These are phyloP conservation scores for Gasterosteus aculeatus DNA, from an alignment of 2,113 vertebrate species.

Conservation along the genomic window DNA sequence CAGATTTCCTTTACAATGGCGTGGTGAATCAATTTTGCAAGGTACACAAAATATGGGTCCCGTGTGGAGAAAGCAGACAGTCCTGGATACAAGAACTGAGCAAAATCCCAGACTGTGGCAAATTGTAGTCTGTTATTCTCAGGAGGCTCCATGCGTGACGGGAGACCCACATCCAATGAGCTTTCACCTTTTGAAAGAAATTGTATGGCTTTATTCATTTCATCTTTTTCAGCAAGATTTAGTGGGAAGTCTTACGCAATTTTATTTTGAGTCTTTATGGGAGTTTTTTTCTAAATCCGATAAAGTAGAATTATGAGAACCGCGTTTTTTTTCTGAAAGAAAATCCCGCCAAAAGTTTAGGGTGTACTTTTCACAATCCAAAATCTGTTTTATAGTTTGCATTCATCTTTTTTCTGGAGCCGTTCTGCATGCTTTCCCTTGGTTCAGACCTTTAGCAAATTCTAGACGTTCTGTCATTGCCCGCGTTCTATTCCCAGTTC, in stretches of 20 bases:
- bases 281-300: not conserved
- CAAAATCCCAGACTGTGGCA: constrained; percentile 52
- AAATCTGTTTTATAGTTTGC: not conserved
- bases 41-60: constrained; percentile 45
- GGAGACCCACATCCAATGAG: constrained; percentile 20
- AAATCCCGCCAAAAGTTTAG: not conserved
- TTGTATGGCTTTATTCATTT: constrained; percentile 34
- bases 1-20: constrained; percentile 39
- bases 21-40: constrained; percentile 58
- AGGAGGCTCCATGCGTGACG: constrained; percentile 26
- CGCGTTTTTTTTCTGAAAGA: not conserved
- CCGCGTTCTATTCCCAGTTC: not conserved
- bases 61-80: constrained; percentile 50
- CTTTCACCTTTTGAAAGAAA: constrained; percentile 22
- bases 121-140: constrained; percentile 51
- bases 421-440: constrained; percentile 12
- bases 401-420: not conserved
- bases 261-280: not conserved
- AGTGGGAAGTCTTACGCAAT: not conserved
- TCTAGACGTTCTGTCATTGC: constrained; percentile 1
- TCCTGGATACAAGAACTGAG: constrained; percentile 23
- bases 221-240: constrained; percentile 15
- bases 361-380: not conserved
- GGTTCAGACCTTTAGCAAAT: constrained; percentile 3
- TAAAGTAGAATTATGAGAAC: not conserved